Conservation (phyloP, 2,113 vertebrate genomes). For the Nesogale talazaci region DNA sequence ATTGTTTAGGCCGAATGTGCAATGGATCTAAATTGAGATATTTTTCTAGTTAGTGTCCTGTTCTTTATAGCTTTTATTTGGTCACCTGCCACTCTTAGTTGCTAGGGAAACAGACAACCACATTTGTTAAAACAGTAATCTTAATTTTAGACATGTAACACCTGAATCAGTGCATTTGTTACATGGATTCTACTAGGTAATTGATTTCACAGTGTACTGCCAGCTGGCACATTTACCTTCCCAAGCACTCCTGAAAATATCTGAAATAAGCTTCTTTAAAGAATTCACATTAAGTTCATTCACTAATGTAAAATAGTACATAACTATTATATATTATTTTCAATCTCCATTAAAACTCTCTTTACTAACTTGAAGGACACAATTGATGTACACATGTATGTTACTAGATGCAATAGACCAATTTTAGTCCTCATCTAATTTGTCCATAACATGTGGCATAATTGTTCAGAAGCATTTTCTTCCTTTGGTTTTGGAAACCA, state of each 20-base stretch:
- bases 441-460: not conserved
- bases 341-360: not conserved
- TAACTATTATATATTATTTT: not conserved
- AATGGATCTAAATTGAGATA: not conserved
- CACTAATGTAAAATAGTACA: not conserved
- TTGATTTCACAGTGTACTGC: constrained; percentile 30
- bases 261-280: not conserved
- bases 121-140: constrained; percentile 66
- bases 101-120: constrained; percentile 45
- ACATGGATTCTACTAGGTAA: constrained; percentile 39
- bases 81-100: constrained; percentile 42
- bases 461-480: not conserved
- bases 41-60: constrained; percentile 48
- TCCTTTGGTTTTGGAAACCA: not conserved
- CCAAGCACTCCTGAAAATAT: not conserved
- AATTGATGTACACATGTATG: not conserved
- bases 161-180: constrained; percentile 36
- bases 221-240: not conserved
- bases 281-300: constrained; percentile 1
- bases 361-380: not conserved
- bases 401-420: not conserved
- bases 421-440: not conserved
- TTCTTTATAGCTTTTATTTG: constrained; percentile 53
- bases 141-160: constrained; percentile 65
- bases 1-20: constrained; percentile 20